Evolutionary conservation across 2,797 vertebrate species (phyloP).

Genomic region (Serranus cabrilla): DNA sequence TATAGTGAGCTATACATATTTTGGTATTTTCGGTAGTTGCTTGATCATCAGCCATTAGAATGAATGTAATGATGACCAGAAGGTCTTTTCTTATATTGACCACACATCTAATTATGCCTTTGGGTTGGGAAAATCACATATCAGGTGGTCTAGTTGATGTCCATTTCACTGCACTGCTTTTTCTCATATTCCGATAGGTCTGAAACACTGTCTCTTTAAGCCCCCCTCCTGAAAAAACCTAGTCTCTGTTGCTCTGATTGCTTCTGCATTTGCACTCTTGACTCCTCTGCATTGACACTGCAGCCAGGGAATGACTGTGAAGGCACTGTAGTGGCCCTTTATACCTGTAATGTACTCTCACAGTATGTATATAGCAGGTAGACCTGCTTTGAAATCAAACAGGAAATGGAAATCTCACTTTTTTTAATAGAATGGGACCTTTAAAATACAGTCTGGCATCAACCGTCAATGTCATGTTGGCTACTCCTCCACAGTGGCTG

Average conservation of each 20-base stretch:
- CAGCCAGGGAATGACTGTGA: too few species aligned
- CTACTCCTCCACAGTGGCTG: background rate
- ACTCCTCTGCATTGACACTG: too few species aligned
- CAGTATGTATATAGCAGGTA: too few species aligned
- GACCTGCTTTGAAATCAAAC: too few species aligned
- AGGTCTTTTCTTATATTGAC: background rate
- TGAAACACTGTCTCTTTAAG: too few species aligned
- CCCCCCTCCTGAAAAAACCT: too few species aligned
- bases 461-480: conserved; percentile 5
- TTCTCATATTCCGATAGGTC: too few species aligned
- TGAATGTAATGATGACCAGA: background rate
- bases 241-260: too few species aligned
- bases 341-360: background rate
- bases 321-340: background rate
- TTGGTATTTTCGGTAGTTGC: background rate
- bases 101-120: background rate
- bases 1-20: background rate
- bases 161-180: background rate
- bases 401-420: too few species aligned
- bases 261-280: too few species aligned
- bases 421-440: too few species aligned
- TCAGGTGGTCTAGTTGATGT: background rate
- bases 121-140: background rate
- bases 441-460: background rate
- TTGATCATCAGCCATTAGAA: background rate